These are phyloP conservation scores for Urophycis tenuis DNA, from an alignment of 2,797 vertebrate species.

Conservation along the genomic window DNA sequence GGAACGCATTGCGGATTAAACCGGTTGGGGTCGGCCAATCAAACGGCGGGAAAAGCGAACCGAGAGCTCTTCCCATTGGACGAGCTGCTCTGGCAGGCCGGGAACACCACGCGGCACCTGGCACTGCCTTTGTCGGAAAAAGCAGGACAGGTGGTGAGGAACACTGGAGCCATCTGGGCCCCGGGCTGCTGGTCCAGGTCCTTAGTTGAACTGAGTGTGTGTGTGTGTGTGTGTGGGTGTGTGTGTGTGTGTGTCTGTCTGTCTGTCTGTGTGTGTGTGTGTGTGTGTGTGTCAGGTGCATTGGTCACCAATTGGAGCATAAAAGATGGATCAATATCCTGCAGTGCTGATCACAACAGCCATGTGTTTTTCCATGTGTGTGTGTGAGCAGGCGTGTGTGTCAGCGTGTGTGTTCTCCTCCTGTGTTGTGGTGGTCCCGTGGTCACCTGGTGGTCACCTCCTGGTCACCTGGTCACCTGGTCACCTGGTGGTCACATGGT, in stretches of 20 bases:
- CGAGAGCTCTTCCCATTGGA: conserved; percentile 38
- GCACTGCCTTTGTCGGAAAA: conserved; percentile 51
- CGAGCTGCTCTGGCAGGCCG: conserved; percentile 36
- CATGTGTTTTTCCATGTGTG: conserved; percentile 10
- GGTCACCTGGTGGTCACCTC: too few relatives aligned
- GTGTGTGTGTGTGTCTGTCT: background rate
- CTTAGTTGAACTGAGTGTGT: conserved; percentile 32
- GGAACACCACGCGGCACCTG: conserved; percentile 35
- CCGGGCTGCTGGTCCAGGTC: conserved; percentile 51
- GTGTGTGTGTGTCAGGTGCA: conserved; percentile 41
- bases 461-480: too few relatives aligned
- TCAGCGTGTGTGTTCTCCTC: conserved; percentile 14
- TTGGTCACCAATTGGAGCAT: conserved; percentile 55
- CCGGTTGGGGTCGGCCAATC: conserved; percentile 26
- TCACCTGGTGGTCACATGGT: too few relatives aligned
- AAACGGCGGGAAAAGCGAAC: conserved; percentile 6
- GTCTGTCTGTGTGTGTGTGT: background rate
- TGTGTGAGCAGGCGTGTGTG: conserved; percentile 6
- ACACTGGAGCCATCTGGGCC: conserved; percentile 62
- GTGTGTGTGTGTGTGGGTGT: conserved; percentile 21
- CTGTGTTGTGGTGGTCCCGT: too few relatives aligned
- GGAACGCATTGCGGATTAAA: conserved; percentile 23
- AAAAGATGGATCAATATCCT: conserved; percentile 57
- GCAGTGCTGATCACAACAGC: background rate
- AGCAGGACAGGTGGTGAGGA: conserved; percentile 62